Evolutionary conservation across 2,797 vertebrate genomes (phyloP).

Genomic region (Argyrosomus regius): DNA sequence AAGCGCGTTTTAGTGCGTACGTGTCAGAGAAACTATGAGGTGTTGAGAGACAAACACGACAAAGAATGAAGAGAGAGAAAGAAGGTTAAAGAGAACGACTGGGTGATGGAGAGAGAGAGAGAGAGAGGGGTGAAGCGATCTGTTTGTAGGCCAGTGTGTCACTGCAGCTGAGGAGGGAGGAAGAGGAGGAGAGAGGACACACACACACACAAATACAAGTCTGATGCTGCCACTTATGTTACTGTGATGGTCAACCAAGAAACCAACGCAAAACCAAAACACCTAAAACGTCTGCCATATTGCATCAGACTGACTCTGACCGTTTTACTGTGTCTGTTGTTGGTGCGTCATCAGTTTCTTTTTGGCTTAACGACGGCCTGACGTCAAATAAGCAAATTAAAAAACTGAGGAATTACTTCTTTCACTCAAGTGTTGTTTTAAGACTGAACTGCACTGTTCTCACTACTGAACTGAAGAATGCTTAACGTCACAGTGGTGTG

Average conservation of each 20-base stretch:
- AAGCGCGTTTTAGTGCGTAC: not conserved
- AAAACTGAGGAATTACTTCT: no score
- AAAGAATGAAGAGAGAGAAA: not conserved
- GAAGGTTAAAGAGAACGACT: not conserved
- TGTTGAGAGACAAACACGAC: not conserved
- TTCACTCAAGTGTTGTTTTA: no score
- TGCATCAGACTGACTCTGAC: not conserved
- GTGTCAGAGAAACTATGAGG: constrained; percentile 16
- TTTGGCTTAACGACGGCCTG: not conserved
- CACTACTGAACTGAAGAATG: no score
- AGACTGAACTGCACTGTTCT: no score
- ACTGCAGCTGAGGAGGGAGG: constrained; percentile 47
- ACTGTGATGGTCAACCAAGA: constrained; percentile 12
- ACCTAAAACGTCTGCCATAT: not conserved
- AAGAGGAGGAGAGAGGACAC: constrained; percentile 17
- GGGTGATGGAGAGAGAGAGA: constrained; percentile 8
- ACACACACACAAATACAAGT: not conserved
- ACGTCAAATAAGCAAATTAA: not conserved
- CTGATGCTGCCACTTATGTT: constrained; percentile 5
- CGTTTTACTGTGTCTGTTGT: not conserved
- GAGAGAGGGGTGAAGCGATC: constrained; percentile 29
- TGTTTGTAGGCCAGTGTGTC: constrained; percentile 83
- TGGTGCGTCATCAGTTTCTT: not conserved
- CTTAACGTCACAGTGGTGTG: no score
- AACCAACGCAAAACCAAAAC: not conserved